Conservation (phyloP, 2,888 invertebrate genomes). For the Luperina testacea region DNA sequence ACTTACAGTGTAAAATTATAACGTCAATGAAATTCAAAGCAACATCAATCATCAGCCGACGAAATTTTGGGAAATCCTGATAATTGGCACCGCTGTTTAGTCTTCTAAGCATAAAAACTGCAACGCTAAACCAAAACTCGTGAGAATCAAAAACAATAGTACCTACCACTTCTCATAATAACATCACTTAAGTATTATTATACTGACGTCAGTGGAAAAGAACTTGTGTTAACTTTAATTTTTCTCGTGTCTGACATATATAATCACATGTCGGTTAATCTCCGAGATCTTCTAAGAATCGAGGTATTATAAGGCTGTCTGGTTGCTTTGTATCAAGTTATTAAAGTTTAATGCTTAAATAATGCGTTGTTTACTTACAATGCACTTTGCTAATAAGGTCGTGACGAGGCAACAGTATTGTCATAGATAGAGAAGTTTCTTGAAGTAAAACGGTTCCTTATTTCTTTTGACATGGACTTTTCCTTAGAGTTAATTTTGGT, state of each 20-base stretch:
- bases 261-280: conserved; percentile 64
- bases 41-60: conserved; percentile 8
- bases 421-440: conserved; percentile 41
- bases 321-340: conserved; percentile 50
- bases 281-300: conserved; percentile 65
- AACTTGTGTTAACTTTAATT: conserved; percentile 44
- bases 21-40: conserved; percentile 2
- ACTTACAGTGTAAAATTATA: not conserved
- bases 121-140: conserved; percentile 17
- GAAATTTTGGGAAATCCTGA: conserved; percentile 30
- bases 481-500: not conserved
- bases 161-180: conserved; percentile 35
- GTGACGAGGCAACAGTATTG: conserved; percentile 34
- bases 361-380: conserved; percentile 58
- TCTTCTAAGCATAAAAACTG: conserved; percentile 26
- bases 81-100: conserved; percentile 6
- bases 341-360: conserved; percentile 58
- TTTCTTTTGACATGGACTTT: conserved; percentile 36
- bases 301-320: conserved; percentile 58
- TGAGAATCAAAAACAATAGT: conserved; percentile 52
- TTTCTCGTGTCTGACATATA: conserved; percentile 48
- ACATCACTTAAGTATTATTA: conserved; percentile 48
- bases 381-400: conserved; percentile 52
- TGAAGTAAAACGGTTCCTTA: conserved; percentile 31
- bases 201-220: conserved; percentile 60